Evolutionary conservation across 2,797 vertebrate species (phyloP).

Genomic region (Alosa sapidissima): DNA sequence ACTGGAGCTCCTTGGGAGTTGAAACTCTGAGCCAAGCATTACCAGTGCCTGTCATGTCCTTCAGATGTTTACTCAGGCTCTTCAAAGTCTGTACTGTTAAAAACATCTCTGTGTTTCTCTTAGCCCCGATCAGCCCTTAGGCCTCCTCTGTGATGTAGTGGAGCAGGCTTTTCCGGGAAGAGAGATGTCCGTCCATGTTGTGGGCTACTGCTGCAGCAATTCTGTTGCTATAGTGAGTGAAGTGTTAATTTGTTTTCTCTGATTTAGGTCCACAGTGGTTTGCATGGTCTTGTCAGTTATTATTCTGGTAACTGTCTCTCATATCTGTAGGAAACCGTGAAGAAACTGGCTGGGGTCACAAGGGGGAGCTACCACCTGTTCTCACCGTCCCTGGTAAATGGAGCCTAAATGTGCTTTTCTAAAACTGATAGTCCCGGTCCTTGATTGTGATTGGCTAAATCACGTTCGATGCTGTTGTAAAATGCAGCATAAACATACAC

Average conservation of each 20-base stretch:
- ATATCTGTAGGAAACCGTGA: conserved; percentile 61
- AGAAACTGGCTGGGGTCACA: conserved; percentile 65
- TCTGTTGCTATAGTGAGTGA: conserved; percentile 68
- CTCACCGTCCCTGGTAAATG: conserved; percentile 52
- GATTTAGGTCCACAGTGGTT: background rate
- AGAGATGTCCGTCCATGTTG: conserved; percentile 61
- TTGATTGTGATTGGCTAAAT: too few species aligned
- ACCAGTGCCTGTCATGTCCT: background rate
- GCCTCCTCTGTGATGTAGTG: conserved; percentile 67
- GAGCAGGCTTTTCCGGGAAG: conserved; percentile 67
- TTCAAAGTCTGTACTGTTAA: background rate
- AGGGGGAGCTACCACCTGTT: conserved; percentile 70
- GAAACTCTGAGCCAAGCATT: background rate
- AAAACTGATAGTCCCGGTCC: too few species aligned
- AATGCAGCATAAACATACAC: too few species aligned
- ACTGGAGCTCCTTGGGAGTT: background rate
- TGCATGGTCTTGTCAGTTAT: background rate
- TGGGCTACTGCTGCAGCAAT: conserved; percentile 68
- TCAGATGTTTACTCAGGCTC: background rate
- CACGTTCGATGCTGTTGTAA: too few species aligned
- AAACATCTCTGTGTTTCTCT: background rate
- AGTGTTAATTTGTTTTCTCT: conserved; percentile 19
- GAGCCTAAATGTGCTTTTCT: background rate
- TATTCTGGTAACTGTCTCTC: background rate
- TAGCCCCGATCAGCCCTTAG: conserved; percentile 75